A percentile compares a stretch with the other conserved stretches of the same genome.
These are phyloP conservation scores for Beroe forskalii DNA, from an alignment of 37 sponge, comb jelly and placozoan genomes.

Conservation along the genomic window DNA sequence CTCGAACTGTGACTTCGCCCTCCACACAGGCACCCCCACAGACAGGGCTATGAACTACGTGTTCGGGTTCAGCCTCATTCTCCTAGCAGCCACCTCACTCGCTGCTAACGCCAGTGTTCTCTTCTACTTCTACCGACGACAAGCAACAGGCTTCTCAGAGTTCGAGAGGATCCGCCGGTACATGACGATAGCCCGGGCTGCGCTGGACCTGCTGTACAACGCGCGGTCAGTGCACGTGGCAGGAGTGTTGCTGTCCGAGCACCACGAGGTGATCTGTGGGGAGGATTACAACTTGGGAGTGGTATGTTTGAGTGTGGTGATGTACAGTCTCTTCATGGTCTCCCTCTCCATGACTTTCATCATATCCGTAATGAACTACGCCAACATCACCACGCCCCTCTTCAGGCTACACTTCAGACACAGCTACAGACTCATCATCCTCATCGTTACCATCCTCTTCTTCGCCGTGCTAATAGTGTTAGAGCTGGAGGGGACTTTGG, in stretches of 20 bases:
- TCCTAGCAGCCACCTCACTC: not conserved
- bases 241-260: not conserved
- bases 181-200: not conserved
- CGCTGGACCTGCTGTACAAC: not conserved
- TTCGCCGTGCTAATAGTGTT: not conserved
- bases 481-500: not conserved
- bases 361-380: slow-evolving; percentile 13
- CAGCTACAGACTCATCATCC: not conserved
- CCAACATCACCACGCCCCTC: not conserved
- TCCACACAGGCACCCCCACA: not conserved
- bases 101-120: not conserved
- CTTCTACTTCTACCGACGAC: not conserved
- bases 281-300: not conserved
- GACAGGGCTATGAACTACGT: not conserved
- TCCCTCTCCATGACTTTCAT: not conserved
- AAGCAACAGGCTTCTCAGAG: slow-evolving; percentile 15
- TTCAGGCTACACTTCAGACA: not conserved
- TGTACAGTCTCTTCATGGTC: not conserved
- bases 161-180: not conserved
- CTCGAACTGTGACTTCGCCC: not conserved
- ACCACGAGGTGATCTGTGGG: not conserved
- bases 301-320: not conserved
- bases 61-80: not conserved
- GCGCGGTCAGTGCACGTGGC: not conserved
- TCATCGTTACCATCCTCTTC: not conserved